Conservation (phyloP, 2,797 vertebrate genomes). For the Enteromius unitaeniatus region DNA sequence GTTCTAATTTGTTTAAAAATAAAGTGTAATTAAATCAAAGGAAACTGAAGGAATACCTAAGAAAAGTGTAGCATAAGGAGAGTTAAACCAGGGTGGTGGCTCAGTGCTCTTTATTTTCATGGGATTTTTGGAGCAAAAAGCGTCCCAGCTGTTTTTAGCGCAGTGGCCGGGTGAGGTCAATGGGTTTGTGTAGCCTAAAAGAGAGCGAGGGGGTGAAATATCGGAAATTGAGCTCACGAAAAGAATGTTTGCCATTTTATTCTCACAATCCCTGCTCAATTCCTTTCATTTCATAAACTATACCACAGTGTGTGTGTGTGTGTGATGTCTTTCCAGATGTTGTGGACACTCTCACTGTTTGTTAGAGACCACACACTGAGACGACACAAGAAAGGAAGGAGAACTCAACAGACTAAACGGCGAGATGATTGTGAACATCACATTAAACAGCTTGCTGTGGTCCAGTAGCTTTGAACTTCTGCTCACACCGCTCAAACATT, state of each 20-base stretch:
- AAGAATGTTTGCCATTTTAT: slow-evolving; percentile 5
- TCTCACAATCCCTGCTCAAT: not conserved
- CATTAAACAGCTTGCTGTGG: slow-evolving; percentile 31
- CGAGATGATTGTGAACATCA: slow-evolving; percentile 8
- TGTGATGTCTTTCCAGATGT: slow-evolving; percentile 40
- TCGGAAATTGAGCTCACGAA: not conserved
- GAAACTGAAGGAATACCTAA: not conserved
- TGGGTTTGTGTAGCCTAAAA: slow-evolving; percentile 70
- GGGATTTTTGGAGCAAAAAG: slow-evolving; percentile 71
- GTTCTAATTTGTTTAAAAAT: not conserved
- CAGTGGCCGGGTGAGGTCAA: slow-evolving; percentile 72
- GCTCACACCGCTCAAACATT: slow-evolving; percentile 55
- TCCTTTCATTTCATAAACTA: slow-evolving; percentile 1
- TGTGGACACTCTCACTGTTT: slow-evolving; percentile 12
- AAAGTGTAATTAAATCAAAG: not conserved
- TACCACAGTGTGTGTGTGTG: slow-evolving; percentile 27
- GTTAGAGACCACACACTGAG: slow-evolving; percentile 49
- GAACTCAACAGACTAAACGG: slow-evolving; percentile 43
- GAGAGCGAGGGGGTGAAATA: not conserved
- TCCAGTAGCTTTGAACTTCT: slow-evolving; percentile 20
- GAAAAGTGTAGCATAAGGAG: slow-evolving; percentile 59
- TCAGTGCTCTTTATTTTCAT: slow-evolving; percentile 70
- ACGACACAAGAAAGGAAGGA: slow-evolving; percentile 2
- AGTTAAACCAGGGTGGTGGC: slow-evolving; percentile 69
- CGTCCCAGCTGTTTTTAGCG: slow-evolving; percentile 73